Base-by-base conservation (phyloP, 2,888 invertebrate species). In the Callimorpha dominula region DNA sequence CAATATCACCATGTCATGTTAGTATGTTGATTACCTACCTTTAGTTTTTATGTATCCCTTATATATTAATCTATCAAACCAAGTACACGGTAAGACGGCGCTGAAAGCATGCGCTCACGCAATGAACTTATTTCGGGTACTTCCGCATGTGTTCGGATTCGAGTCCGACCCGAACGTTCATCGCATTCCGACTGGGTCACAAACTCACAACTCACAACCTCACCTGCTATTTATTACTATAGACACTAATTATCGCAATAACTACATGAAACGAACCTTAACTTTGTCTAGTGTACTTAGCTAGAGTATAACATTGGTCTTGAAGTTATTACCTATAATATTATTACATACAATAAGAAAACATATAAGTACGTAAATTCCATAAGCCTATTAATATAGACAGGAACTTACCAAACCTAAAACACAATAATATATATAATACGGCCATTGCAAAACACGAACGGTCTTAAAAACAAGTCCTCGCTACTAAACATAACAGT, bases 91-190 rank as follows among this genome's bases (percentile, higher is more conserved):
- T 43, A 64, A 50, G 72, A 64, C 43, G 73, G 72, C 72, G 73
- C 79, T 81, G 84, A 85, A 87, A 85, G 79, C 84, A 86, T 87
- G 87, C 86, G 87, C 87, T 86, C 88, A 88, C 91, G 91, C 90
- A 90, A 89, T 89, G 87, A 89, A 92, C 90, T 93, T 95, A 95
- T 95, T 95, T 95, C 90, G 89, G 91, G 89, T 90, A 94, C 93
- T 94, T 95, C 94, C 94, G 94, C 92, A 90, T 93, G 89, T 90
- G 86, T 86, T 88, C 87, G 87, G 87, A 89, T 91, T 91, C 85
- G 90, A 89, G 88, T 88, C 90, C 90, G 89, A 60, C n/a, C 65
- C 49, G 57, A 88, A 86, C 89, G 86, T 76, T 86, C 87, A 87
- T 88, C 86, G 90, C 91, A 93, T 93, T 91, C 92, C 91, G 81